These are phyloP conservation scores for Arrhamphus sclerolepis DNA, from an alignment of 2,797 vertebrate species.

Conservation along the genomic window DNA sequence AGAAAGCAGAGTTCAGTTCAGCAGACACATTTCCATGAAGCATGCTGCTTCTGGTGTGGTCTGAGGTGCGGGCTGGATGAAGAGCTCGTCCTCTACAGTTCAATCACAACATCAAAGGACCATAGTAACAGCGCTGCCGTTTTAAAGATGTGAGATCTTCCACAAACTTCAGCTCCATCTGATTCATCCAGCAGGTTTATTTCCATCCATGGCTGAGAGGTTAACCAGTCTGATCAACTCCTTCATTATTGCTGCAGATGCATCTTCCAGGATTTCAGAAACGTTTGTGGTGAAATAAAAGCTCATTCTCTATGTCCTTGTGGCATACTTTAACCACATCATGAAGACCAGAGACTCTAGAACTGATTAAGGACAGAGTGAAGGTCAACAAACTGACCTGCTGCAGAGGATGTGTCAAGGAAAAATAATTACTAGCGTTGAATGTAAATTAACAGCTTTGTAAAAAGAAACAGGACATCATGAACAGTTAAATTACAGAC, in stretches of 20 bases:
- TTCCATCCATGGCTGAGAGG: too few relatives aligned
- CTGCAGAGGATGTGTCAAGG: background rate
- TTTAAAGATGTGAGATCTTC: background rate
- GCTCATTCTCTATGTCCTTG: too few relatives aligned
- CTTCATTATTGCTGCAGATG: too few relatives aligned
- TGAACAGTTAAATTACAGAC: slow-evolving; percentile 69
- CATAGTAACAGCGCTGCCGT: too few relatives aligned
- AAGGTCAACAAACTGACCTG: background rate
- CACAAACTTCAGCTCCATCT: background rate
- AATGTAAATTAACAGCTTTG: slow-evolving; percentile 52
- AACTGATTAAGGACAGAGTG: background rate
- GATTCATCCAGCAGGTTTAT: too few relatives aligned
- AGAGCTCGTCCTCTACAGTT: background rate
- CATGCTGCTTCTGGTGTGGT: background rate
- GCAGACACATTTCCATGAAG: too few relatives aligned
- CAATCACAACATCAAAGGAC: background rate
- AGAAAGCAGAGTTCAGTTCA: too few relatives aligned
- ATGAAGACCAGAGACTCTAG: background rate
- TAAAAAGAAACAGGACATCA: slow-evolving; percentile 50
- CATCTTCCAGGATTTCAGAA: too few relatives aligned
- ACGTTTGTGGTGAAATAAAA: too few relatives aligned
- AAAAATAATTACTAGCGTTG: background rate
- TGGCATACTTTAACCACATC: background rate
- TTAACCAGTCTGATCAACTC: too few relatives aligned
- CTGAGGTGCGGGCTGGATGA: too few relatives aligned